Conservation (phyloP, 2,113 vertebrate species). For the Carassius carassius region DNA sequence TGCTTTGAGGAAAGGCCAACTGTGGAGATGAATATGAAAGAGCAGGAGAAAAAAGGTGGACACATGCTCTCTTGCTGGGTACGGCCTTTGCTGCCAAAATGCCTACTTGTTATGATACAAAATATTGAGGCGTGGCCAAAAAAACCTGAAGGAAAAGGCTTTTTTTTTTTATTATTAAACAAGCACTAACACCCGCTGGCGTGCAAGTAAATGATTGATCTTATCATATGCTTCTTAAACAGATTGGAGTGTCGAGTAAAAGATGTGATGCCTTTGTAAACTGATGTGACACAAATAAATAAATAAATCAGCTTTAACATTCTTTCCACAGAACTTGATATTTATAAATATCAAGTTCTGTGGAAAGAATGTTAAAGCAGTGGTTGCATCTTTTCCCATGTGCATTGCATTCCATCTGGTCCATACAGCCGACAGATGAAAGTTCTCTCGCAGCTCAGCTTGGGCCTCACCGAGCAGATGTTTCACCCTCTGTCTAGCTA, state of each 20-base stretch:
- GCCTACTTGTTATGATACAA: conserved; percentile 26
- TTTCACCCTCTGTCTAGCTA: conserved; percentile 36
- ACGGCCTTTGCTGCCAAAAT: background rate
- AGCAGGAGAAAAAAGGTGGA: conserved; percentile 4
- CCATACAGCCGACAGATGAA: conserved; percentile 32
- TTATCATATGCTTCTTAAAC: conserved; percentile 30
- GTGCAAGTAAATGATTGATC: conserved; percentile 32
- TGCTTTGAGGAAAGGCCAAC: conserved; percentile 41
- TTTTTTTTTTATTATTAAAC: background rate
- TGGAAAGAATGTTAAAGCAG: conserved; percentile 42
- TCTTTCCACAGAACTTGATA: too few species aligned
- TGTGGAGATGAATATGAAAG: conserved; percentile 38
- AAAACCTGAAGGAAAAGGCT: background rate
- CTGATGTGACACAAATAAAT: conserved; percentile 44
- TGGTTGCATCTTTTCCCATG: conserved; percentile 19
- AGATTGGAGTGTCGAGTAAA: conserved; percentile 34
- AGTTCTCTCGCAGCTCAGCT: conserved; percentile 35
- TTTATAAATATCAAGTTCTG: conserved; percentile 16
- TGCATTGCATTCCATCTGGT: conserved; percentile 34
- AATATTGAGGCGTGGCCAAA: background rate
- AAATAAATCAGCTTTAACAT: too few species aligned
- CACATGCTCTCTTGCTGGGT: background rate
- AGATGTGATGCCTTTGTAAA: conserved; percentile 43
- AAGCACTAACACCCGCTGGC: background rate
- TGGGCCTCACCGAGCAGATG: conserved; percentile 19